Percentiles rank a stretch among this genome's conserved stretches.
Conservation (phyloP, 2,888 invertebrate species). For the Aporophyla nigra region DNA sequence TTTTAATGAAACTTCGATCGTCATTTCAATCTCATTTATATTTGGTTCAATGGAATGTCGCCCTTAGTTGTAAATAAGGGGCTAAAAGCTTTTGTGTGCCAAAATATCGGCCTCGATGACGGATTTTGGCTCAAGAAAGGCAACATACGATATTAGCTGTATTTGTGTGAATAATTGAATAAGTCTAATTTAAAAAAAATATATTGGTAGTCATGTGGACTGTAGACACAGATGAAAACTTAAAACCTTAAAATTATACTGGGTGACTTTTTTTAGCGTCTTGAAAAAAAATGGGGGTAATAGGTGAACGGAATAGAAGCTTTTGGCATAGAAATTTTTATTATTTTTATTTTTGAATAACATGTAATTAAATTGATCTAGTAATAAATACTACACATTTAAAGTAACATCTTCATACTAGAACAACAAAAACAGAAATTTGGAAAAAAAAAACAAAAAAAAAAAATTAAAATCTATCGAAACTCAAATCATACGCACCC, state of each 20-base stretch:
- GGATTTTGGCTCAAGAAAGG: not conserved
- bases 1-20: conserved; percentile 36
- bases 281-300: no score
- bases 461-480: no score
- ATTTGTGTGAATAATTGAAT: not conserved
- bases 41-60: conserved; percentile 2
- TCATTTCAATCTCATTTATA: conserved; percentile 14
- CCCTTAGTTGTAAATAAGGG: conserved; percentile 25
- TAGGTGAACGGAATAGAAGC: no score
- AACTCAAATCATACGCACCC: no score
- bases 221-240: not conserved
- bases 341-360: no score
- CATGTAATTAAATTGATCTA: no score
- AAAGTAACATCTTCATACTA: no score
- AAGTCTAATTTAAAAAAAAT: not conserved
- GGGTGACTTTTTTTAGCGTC: no score
- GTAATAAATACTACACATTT: no score
- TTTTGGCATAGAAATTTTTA: no score
- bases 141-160: not conserved
- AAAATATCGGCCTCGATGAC: conserved; percentile 13
- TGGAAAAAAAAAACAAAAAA: no score
- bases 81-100: conserved; percentile 39
- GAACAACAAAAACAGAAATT: no score
- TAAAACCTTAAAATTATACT: not conserved
- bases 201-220: not conserved